Evolutionary conservation across 2,888 invertebrate genomes (phyloP).

Genomic region (Tuta absoluta): DNA sequence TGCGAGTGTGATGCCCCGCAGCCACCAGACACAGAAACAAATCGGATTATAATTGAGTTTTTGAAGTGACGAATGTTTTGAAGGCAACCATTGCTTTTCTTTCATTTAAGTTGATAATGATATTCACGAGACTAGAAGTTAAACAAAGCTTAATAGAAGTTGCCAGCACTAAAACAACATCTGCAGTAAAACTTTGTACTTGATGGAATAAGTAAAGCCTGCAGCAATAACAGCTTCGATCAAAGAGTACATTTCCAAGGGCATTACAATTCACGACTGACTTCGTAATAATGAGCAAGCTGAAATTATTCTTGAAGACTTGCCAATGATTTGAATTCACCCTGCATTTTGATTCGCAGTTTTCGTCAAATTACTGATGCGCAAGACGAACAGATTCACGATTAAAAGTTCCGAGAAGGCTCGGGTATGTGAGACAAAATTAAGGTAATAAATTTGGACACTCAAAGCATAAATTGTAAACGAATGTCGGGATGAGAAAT

Average conservation of each 20-base stretch:
- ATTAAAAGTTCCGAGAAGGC: constrained; percentile 22
- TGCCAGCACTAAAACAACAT: neutral
- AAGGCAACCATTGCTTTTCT: constrained; percentile 27
- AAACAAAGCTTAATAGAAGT: neutral
- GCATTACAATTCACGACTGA: constrained; percentile 3
- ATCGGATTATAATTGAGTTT: constrained; percentile 78
- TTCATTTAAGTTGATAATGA: constrained; percentile 11
- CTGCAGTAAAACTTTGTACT: constrained; percentile 7
- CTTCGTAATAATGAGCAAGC: neutral
- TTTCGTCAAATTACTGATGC: constrained; percentile 28
- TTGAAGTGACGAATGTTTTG: constrained; percentile 66
- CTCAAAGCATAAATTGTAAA: constrained; percentile 69
- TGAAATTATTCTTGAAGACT: constrained; percentile 14
- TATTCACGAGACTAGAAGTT: neutral
- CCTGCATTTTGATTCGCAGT: constrained; percentile 12
- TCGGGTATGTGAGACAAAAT: constrained; percentile 39
- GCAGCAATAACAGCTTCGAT: neutral
- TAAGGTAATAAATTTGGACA: constrained; percentile 57
- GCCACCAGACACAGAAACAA: constrained; percentile 74
- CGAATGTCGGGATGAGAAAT: constrained; percentile 73
- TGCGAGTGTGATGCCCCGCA: constrained; percentile 74
- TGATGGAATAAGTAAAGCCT: constrained; percentile 1
- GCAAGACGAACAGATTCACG: constrained; percentile 20
- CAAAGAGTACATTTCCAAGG: neutral
- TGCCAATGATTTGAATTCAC: neutral